phyloP scores from a whole-genome alignment of 2,797 vertebrate species.

The Heterohyrax brucei region DNA sequence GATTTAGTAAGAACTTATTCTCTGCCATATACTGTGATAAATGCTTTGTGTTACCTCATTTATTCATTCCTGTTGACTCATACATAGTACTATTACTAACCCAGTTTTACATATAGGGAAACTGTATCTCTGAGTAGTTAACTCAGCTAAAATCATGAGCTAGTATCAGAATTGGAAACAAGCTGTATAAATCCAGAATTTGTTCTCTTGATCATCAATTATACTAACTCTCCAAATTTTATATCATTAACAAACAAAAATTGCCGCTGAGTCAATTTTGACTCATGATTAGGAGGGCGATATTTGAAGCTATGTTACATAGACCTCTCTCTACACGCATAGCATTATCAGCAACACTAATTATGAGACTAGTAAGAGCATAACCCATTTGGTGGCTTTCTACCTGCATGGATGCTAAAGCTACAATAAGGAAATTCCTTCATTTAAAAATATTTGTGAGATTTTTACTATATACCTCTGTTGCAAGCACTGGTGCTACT shows the following conservation, averaged over 20 bases:
- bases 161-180: background rate
- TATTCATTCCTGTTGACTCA: background rate
- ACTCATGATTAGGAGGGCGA: too few relatives aligned
- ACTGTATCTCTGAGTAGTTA: background rate
- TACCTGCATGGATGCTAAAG: background rate
- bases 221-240: background rate
- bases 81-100: background rate
- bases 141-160: background rate
- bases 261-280: too few relatives aligned
- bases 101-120: background rate
- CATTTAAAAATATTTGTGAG: background rate
- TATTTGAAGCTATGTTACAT: too few relatives aligned
- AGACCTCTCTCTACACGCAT: too few relatives aligned
- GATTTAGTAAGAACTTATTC: conserved; percentile 25
- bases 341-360: background rate
- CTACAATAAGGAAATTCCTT: background rate
- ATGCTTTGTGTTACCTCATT: background rate
- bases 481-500: background rate
- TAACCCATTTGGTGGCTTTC: background rate
- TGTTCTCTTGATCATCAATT: background rate
- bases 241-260: too few relatives aligned
- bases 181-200: background rate
- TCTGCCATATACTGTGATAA: conserved; percentile 24
- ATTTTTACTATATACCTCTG: background rate
- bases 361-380: background rate